Percentiles rank a stretch among this genome's conserved stretches.
These are phyloP conservation scores for Paedocypris sp. DNA, from an alignment of 2,113 vertebrate genomes.

Conservation along the genomic window DNA sequence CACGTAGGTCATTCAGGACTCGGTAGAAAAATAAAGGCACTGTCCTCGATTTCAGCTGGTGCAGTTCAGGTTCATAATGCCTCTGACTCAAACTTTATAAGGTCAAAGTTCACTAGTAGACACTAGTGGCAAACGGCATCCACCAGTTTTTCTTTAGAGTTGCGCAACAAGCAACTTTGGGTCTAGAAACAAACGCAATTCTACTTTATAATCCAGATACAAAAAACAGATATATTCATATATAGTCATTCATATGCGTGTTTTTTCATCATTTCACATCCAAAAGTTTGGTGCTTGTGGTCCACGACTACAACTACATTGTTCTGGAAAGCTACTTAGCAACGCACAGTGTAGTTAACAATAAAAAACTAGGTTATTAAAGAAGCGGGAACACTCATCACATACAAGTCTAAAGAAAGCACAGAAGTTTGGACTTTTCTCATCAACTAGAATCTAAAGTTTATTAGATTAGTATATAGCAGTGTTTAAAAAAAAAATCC, in stretches of 20 bases:
- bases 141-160: conserved; percentile 61
- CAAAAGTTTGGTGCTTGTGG: conserved; percentile 50
- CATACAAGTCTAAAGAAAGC: conserved; percentile 36
- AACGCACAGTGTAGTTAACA: conserved; percentile 27
- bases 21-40: conserved; percentile 66
- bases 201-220: conserved; percentile 44
- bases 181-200: conserved; percentile 47
- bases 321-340: conserved; percentile 39
- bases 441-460: conserved; percentile 29
- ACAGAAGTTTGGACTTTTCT: conserved; percentile 19
- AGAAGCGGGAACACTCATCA: conserved; percentile 19
- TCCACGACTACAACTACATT: conserved; percentile 46
- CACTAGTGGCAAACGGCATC: conserved; percentile 39
- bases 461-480: conserved; percentile 19
- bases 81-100: conserved; percentile 48
- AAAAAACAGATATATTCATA: conserved; percentile 42
- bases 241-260: conserved; percentile 45
- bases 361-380: neutral
- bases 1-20: conserved; percentile 39
- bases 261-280: conserved; percentile 38
- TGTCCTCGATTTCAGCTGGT: conserved; percentile 72
- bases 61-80: conserved; percentile 73
- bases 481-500: conserved; percentile 12
- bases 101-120: conserved; percentile 28
- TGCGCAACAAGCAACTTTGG: conserved; percentile 56